phyloP scores from a whole-genome alignment of 2,113 vertebrate species.

The Nicator chloris region DNA sequence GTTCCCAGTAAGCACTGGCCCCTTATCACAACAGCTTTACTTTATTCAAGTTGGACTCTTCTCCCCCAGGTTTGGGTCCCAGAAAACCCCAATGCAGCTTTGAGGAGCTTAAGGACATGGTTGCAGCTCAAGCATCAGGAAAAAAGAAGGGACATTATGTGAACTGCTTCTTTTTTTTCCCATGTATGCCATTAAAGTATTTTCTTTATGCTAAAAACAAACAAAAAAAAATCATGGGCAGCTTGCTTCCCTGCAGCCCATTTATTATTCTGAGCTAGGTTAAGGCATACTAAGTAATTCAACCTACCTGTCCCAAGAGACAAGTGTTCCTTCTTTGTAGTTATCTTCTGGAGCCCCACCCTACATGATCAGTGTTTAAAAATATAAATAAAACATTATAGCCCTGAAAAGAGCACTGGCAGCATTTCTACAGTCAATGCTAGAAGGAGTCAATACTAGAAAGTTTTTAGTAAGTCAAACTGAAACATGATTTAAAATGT shows the following conservation, averaged over 20 bases:
- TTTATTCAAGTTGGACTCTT: neutral
- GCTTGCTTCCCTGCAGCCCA: neutral
- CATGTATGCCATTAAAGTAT: neutral
- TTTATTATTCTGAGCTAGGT: neutral
- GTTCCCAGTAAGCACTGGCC: neutral
- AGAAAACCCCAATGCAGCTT: neutral
- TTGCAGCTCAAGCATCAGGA: neutral
- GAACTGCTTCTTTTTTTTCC: neutral
- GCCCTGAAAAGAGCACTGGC: neutral
- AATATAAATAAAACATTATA: conserved; percentile 4
- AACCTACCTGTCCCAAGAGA: conserved; percentile 81
- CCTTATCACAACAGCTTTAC: neutral
- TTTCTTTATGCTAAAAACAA: neutral
- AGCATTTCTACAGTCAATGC: neutral
- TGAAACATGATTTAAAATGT: neutral
- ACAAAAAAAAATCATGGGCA: neutral
- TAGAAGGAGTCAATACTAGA: neutral
- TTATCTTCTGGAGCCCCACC: conserved; percentile 82
- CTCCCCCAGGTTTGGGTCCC: neutral
- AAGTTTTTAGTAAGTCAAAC: neutral
- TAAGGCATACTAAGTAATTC: neutral
- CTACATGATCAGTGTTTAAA: conserved; percentile 62
- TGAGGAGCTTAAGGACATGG: neutral
- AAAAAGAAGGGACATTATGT: neutral
- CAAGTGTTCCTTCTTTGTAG: conserved; percentile 74